Evolutionary conservation across 2,797 vertebrate species (phyloP).

Genomic region (Gallinago nigripennis): DNA sequence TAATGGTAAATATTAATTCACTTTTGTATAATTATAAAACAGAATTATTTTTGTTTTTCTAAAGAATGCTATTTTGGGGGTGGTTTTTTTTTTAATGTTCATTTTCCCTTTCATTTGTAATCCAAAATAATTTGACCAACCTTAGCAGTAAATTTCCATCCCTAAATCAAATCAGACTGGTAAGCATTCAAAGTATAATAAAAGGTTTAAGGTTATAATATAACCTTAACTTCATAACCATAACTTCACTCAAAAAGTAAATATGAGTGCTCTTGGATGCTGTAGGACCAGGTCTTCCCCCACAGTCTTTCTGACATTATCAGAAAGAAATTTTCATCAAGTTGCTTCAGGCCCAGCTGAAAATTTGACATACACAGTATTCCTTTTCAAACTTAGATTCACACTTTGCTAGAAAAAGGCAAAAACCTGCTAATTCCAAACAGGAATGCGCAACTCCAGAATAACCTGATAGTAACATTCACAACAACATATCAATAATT

Average conservation of each 20-base stretch:
- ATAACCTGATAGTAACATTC: not conserved
- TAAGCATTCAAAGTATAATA: not conserved
- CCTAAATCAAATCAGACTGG: not conserved
- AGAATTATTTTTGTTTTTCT: not conserved
- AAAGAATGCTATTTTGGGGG: not conserved
- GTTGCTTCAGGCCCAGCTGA: not conserved
- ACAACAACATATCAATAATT: not conserved
- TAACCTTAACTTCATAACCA: too few species aligned
- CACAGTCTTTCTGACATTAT: not conserved
- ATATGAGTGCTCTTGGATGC: not conserved
- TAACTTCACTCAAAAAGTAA: not conserved
- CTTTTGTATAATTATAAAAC: not conserved
- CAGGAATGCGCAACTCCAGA: not conserved
- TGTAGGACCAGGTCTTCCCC: not conserved
- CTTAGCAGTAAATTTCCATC: not conserved
- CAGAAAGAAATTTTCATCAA: not conserved
- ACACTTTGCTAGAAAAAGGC: not conserved
- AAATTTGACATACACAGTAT: not conserved
- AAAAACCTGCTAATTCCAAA: not conserved
- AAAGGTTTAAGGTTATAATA: not conserved
- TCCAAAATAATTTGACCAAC: not conserved
- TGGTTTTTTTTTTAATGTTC: not conserved
- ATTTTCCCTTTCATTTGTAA: not conserved
- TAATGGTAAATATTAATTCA: not conserved
- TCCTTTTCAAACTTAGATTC: not conserved